phyloP scores from a whole-genome alignment of 2,113 vertebrate species.

The Syngnathus floridae region DNA sequence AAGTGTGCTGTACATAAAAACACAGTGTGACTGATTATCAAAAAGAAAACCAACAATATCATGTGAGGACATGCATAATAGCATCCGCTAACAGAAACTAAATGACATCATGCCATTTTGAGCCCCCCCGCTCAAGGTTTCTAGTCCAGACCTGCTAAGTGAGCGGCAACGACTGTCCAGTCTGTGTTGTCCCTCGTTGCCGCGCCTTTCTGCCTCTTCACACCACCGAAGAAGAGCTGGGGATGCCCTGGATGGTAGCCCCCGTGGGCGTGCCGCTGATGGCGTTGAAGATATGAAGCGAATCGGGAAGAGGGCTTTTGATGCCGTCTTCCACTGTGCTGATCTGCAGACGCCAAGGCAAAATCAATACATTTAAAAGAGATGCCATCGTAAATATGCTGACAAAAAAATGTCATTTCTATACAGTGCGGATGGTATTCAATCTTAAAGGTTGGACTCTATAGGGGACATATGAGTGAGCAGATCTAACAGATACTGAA shows the following conservation, averaged over 20 bases:
- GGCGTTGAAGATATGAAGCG: slow-evolving; percentile 95
- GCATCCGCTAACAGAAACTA: slow-evolving; percentile 30
- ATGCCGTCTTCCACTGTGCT: slow-evolving; percentile 81
- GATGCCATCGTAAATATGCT: no score
- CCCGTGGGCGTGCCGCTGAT: slow-evolving; percentile 95
- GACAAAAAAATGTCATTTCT: no score
- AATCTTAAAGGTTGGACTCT: neutral
- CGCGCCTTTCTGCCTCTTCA: slow-evolving; percentile 58
- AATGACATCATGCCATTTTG: neutral
- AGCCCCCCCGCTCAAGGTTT: no score
- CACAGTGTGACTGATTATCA: slow-evolving; percentile 35
- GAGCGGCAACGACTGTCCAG: neutral
- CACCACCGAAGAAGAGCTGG: slow-evolving; percentile 89
- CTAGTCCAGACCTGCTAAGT: neutral
- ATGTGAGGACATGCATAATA: slow-evolving; percentile 52
- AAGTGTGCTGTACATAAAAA: slow-evolving; percentile 65
- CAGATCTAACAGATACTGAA: neutral
- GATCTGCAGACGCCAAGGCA: slow-evolving; percentile 69
- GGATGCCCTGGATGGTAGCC: slow-evolving; percentile 88
- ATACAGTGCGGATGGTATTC: neutral
- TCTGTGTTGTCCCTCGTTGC: neutral
- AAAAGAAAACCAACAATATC: slow-evolving; percentile 28
- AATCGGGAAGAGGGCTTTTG: slow-evolving; percentile 86
- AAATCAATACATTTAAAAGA: neutral
- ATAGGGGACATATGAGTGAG: neutral